These are phyloP conservation scores for Tadarida brasiliensis DNA, from an alignment of 2,797 vertebrate species.

Conservation along the genomic window DNA sequence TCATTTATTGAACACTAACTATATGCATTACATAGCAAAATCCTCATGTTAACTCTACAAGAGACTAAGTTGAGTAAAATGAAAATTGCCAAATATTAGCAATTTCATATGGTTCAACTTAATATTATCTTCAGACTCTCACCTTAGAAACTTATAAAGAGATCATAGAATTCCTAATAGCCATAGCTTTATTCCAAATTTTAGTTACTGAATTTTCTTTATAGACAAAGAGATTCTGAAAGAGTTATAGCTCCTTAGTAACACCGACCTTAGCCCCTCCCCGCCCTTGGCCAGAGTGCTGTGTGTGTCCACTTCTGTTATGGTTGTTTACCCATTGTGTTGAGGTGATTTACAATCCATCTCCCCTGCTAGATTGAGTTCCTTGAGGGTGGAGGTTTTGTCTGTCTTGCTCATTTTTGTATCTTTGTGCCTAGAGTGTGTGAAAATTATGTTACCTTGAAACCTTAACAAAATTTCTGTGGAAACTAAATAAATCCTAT, in stretches of 20 bases:
- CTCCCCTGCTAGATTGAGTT: neutral
- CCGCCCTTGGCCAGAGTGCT: neutral
- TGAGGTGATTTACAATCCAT: neutral
- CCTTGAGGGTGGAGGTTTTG: neutral
- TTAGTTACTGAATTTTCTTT: neutral
- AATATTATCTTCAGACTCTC: conserved; percentile 25
- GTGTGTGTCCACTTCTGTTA: neutral
- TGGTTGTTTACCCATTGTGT: neutral
- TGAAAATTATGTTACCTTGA: conserved; percentile 19
- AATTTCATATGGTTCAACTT: conserved; percentile 36
- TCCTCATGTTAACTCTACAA: neutral
- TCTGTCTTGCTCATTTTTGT: conserved; percentile 17
- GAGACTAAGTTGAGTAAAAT: neutral
- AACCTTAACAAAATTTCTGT: neutral
- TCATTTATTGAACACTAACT: conserved; percentile 42
- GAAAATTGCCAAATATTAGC: conserved; percentile 47
- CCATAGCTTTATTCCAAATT: neutral
- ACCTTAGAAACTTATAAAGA: conserved; percentile 17
- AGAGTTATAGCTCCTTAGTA: neutral
- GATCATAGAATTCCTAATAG: neutral
- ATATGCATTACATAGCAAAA: neutral
- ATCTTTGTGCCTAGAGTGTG: neutral
- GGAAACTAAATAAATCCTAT: neutral
- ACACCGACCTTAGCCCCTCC: neutral
- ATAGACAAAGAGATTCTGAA: neutral